phyloP scores from a whole-genome alignment of 2,113 vertebrate species.

The Peromyscus californicus region DNA sequence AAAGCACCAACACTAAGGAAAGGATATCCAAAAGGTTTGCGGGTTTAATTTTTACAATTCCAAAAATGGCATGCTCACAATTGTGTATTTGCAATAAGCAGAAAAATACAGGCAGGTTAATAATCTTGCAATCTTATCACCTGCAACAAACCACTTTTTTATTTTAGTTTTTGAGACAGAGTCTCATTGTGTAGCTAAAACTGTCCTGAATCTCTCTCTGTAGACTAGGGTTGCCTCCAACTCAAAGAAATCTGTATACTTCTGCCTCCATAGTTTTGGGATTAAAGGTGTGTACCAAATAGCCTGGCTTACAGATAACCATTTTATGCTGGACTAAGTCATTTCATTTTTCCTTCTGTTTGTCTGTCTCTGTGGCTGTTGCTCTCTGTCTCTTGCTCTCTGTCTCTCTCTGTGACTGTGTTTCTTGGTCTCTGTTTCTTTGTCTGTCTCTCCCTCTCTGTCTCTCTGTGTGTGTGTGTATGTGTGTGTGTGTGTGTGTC shows the following conservation, averaged over 20 bases:
- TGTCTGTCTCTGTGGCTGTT: background rate
- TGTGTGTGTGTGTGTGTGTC: background rate
- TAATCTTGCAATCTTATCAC: conserved; percentile 41
- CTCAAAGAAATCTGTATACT: background rate
- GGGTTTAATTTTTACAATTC: conserved; percentile 9
- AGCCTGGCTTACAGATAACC: background rate
- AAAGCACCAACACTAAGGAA: conserved; percentile 56
- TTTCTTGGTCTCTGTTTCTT: no score
- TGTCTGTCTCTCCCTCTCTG: background rate
- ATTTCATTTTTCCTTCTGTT: background rate
- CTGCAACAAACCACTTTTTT: conserved; percentile 40
- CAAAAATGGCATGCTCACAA: conserved; percentile 39
- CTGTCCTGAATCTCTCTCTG: background rate
- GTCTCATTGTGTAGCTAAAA: background rate
- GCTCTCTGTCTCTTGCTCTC: background rate
- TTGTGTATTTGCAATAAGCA: conserved; percentile 34
- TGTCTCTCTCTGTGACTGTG: no score
- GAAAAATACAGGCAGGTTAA: background rate
- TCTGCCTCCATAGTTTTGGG: background rate
- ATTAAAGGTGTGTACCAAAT: background rate
- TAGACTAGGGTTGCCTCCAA: background rate
- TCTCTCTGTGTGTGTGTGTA: background rate
- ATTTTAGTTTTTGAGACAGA: background rate
- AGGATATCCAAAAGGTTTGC: background rate
- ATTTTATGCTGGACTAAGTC: background rate